phyloP scores from a whole-genome alignment of 1,140 invertebrate genomes.

The Hormaphis cornu region DNA sequence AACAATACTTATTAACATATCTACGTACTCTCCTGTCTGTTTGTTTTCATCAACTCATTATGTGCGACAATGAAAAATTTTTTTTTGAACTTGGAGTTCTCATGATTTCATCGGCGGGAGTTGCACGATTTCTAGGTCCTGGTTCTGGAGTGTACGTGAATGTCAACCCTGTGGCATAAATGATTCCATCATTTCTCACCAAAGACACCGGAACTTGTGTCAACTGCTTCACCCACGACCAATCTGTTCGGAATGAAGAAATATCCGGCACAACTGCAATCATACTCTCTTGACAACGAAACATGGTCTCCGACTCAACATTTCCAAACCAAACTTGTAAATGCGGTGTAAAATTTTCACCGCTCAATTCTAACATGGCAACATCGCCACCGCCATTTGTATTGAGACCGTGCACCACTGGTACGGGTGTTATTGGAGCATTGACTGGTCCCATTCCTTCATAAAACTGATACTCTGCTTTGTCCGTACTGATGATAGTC shows the following conservation, averaged over 20 bases:
- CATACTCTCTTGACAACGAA: conserved; percentile 65
- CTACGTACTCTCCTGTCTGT: background rate
- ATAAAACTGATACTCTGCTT: conserved; percentile 98
- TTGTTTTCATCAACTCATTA: background rate
- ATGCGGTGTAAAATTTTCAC: conserved; percentile 95
- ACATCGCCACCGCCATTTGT: conserved; percentile 95
- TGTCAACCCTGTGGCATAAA: conserved; percentile 94
- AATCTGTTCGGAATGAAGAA: conserved; percentile 87
- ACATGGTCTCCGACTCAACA: conserved; percentile 97
- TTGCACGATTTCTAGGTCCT: conserved; percentile 54
- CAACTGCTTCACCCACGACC: conserved; percentile 88
- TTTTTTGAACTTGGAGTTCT: conserved; percentile 17
- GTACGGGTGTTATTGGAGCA: conserved; percentile 91
- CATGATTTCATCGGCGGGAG: conserved; percentile 20
- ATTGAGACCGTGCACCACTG: conserved; percentile 87
- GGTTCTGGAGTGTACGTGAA: conserved; percentile 97
- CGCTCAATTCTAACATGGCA: conserved; percentile 92
- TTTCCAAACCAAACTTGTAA: conserved; percentile 98
- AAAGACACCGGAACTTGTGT: conserved; percentile 92
- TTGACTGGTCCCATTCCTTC: conserved; percentile 98
- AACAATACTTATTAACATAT: conserved; percentile 6
- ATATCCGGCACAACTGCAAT: conserved; percentile 90
- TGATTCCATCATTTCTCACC: conserved; percentile 94
- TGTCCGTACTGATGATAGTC: conserved; percentile 99
- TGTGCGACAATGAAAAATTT: conserved; percentile 22